Percentiles rank a stretch among this genome's conserved stretches.
Conservation (phyloP, 2,113 vertebrate genomes). For the Oreochromis spilurus region DNA sequence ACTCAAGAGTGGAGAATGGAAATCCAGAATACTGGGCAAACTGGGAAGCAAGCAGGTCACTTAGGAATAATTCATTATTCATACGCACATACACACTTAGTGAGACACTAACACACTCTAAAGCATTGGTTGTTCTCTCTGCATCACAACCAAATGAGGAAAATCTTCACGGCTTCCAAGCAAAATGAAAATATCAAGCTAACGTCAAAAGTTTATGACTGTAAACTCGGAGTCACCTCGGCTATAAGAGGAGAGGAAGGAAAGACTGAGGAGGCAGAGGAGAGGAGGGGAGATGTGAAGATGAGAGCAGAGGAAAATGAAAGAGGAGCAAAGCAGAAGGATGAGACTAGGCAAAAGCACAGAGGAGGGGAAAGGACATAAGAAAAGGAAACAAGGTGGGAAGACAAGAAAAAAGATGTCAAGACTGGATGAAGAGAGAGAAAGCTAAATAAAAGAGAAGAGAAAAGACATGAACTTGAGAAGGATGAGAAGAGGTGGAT, state of each 20-base stretch:
- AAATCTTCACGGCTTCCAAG: constrained; percentile 27
- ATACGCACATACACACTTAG: constrained; percentile 1
- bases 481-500: background rate
- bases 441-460: background rate
- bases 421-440: background rate
- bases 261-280: background rate
- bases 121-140: background rate
- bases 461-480: background rate
- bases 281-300: background rate
- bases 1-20: constrained; percentile 24
- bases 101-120: background rate
- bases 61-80: constrained; percentile 32
- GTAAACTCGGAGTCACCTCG: constrained; percentile 46
- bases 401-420: background rate
- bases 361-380: background rate
- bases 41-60: constrained; percentile 14
- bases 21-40: constrained; percentile 24
- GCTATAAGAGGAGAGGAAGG: background rate
- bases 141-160: constrained; percentile 19
- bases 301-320: background rate
- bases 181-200: constrained; percentile 34
- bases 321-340: background rate
- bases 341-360: background rate
- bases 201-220: constrained; percentile 46
- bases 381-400: background rate